phyloP scores from a whole-genome alignment of 2,113 vertebrate genomes.

The Syngnathus typhle region DNA sequence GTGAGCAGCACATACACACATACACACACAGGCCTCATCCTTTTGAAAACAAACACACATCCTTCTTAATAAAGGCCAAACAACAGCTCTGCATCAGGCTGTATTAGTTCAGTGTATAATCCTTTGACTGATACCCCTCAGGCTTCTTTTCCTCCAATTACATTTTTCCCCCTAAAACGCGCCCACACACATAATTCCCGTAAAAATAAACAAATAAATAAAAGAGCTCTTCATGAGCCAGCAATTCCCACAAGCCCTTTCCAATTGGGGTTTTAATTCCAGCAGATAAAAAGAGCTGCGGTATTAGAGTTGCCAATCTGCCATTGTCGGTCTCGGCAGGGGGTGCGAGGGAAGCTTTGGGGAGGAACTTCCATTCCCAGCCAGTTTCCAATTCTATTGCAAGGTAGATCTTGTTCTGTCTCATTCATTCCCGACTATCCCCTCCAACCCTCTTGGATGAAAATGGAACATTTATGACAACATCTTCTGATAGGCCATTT shows the following conservation, averaged over 20 bases:
- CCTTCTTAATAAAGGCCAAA: constrained; percentile 53
- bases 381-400: constrained; percentile 37
- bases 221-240: constrained; percentile 20
- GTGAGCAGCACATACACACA: constrained; percentile 10
- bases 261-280: constrained; percentile 54
- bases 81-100: constrained; percentile 37
- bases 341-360: constrained; percentile 7
- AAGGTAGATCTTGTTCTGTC: constrained; percentile 34
- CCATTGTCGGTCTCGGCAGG: constrained; percentile 49
- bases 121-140: constrained; percentile 33
- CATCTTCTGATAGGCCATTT: constrained; percentile 3
- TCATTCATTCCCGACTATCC: constrained; percentile 14
- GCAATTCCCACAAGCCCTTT: constrained; percentile 48
- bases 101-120: constrained; percentile 55
- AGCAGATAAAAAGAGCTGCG: constrained; percentile 49
- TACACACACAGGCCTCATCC: constrained; percentile 16
- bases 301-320: constrained; percentile 63
- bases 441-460: not conserved
- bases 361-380: constrained; percentile 35
- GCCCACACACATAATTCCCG: constrained; percentile 40
- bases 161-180: constrained; percentile 33
- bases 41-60: constrained; percentile 54
- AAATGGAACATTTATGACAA: constrained; percentile 2
- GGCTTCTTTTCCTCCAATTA: constrained; percentile 35
- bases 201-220: constrained; percentile 36